These are phyloP conservation scores for Drosophila funebris DNA, from an alignment of 1,140 invertebrate genomes.

Conservation along the genomic window DNA sequence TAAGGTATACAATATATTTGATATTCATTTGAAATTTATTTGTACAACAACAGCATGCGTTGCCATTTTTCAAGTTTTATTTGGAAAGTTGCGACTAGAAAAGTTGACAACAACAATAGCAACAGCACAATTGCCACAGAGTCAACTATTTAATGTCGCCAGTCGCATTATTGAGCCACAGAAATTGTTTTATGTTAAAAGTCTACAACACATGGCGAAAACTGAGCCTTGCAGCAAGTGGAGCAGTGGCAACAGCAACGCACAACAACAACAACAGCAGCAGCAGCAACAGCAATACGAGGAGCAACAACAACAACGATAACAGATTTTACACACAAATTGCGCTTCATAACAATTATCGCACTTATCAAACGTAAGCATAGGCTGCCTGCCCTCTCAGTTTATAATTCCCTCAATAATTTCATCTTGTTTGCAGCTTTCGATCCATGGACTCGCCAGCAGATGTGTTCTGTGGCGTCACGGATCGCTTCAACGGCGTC, in stretches of 20 bases:
- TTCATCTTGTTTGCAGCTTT: conserved; percentile 11
- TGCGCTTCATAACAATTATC: not conserved
- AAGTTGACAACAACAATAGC: not conserved
- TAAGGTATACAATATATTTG: too few relatives aligned
- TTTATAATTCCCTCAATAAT: not conserved
- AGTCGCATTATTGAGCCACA: conserved; percentile 40
- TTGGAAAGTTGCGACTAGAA: not conserved
- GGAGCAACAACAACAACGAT: conserved; percentile 14
- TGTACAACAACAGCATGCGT: not conserved
- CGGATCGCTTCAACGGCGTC: conserved; percentile 89
- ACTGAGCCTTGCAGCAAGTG: conserved; percentile 49
- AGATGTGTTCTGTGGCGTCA: conserved; percentile 85
- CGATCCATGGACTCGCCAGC: conserved; percentile 57
- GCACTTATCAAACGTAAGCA: conserved; percentile 23
- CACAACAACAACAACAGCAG: conserved; percentile 5
- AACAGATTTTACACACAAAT: not conserved
- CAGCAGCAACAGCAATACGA: conserved; percentile 23
- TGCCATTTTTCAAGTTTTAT: not conserved
- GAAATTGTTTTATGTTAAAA: conserved; percentile 28
- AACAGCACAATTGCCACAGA: conserved; percentile 14
- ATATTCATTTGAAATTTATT: too few relatives aligned
- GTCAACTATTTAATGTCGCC: conserved; percentile 67
- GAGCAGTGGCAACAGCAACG: conserved; percentile 5
- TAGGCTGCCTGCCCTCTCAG: not conserved
- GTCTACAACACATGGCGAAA: conserved; percentile 56